Percentiles rank a stretch among this genome's conserved stretches.
Conservation (phyloP, 2,888 invertebrate genomes). For the Periphyllus acericola region DNA sequence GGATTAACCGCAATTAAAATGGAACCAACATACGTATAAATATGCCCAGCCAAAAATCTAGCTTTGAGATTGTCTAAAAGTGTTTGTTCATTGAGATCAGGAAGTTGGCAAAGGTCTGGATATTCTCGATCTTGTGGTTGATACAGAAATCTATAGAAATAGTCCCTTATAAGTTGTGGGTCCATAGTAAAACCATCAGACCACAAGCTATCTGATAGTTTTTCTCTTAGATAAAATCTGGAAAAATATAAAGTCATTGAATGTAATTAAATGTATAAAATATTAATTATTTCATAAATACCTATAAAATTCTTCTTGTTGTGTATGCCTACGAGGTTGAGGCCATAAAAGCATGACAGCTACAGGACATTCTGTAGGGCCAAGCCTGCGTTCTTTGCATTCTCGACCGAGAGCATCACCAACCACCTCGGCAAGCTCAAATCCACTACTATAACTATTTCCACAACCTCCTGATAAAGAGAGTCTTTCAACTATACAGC, state of each 20-base stretch:
- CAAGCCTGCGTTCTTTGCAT: slow-evolving; percentile 90
- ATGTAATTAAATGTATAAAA: slow-evolving; percentile 22
- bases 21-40: slow-evolving; percentile 95
- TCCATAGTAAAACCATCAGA: slow-evolving; percentile 89
- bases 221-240: slow-evolving; percentile 89
- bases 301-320: slow-evolving; percentile 69
- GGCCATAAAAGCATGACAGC: slow-evolving; percentile 87
- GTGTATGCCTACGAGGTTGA: slow-evolving; percentile 68
- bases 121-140: slow-evolving; percentile 94
- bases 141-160: slow-evolving; percentile 88
- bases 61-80: slow-evolving; percentile 88
- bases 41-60: slow-evolving; percentile 89
- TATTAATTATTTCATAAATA: slow-evolving; percentile 65
- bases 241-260: slow-evolving; percentile 64
- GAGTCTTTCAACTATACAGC: slow-evolving; percentile 83
- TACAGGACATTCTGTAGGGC: slow-evolving; percentile 82
- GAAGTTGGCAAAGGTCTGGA: slow-evolving; percentile 93
- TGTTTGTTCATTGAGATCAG: slow-evolving; percentile 93
- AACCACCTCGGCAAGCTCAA: slow-evolving; percentile 88
- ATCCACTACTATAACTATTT: slow-evolving; percentile 72
- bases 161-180: slow-evolving; percentile 91
- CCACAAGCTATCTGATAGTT: slow-evolving; percentile 86
- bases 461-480: slow-evolving; percentile 71
- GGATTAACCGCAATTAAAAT: slow-evolving; percentile 95
- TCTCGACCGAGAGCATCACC: slow-evolving; percentile 87